phyloP scores from a whole-genome alignment of 1,140 invertebrate species.

The Laupala kohalensis region DNA sequence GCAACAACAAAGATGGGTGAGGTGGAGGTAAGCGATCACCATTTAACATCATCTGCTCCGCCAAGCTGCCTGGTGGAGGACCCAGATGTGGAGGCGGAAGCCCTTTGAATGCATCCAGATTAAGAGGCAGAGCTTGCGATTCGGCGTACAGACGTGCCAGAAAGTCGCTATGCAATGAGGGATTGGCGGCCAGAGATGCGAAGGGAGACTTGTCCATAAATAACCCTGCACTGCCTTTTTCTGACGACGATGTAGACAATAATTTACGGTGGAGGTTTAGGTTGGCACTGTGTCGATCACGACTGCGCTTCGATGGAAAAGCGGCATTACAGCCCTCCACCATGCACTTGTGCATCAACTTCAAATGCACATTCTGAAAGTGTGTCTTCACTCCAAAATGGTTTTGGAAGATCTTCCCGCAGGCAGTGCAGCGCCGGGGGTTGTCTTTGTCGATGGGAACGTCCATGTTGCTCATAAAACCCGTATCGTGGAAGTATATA shows the following conservation, averaged over 20 bases:
- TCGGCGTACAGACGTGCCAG: slow-evolving; percentile 70
- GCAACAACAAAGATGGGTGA: slow-evolving; percentile 35
- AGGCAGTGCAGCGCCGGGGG: slow-evolving; percentile 75
- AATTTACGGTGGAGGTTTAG: slow-evolving; percentile 48
- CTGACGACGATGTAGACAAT: slow-evolving; percentile 73
- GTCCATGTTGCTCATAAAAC: slow-evolving; percentile 57
- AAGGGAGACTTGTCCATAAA: slow-evolving; percentile 29
- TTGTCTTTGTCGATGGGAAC: slow-evolving; percentile 77
- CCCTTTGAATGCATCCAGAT: slow-evolving; percentile 39
- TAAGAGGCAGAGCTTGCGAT: slow-evolving; percentile 38
- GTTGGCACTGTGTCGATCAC: slow-evolving; percentile 87
- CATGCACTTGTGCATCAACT: slow-evolving; percentile 90
- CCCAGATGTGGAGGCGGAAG: slow-evolving; percentile 22
- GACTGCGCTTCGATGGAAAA: slow-evolving; percentile 86
- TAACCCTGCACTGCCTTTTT: slow-evolving; percentile 24
- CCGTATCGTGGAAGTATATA: slow-evolving; percentile 48
- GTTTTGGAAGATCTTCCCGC: slow-evolving; percentile 88
- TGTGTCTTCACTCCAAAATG: slow-evolving; percentile 91
- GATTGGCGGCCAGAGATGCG: slow-evolving; percentile 33
- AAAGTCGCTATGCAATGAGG: slow-evolving; percentile 56
- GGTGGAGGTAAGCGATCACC: slow-evolving; percentile 30
- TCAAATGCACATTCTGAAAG: slow-evolving; percentile 90
- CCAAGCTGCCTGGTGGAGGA: slow-evolving; percentile 24
- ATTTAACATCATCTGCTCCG: slow-evolving; percentile 28
- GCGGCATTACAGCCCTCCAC: slow-evolving; percentile 92